Base-by-base conservation (phyloP, 2,797 vertebrate genomes). In the Menidia menidia region DNA sequence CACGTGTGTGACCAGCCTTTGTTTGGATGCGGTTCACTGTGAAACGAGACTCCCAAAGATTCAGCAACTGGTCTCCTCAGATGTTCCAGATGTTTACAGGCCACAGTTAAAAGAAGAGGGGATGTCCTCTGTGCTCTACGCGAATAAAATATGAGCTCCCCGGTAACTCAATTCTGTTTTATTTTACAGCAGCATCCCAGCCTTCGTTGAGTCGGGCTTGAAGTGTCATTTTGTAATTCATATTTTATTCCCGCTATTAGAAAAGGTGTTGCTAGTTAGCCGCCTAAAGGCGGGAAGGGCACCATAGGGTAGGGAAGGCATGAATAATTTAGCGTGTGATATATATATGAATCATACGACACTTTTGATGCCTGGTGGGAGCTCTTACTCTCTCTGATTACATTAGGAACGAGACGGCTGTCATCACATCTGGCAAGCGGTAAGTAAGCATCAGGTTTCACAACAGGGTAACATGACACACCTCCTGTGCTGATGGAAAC, bases 391-490 rank as follows among this genome's bases (percentile, higher is more conserved):
- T 62, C 55, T 77, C 13, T 65, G 75, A 83, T 85, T 77, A 68
- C 74, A 72, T 74, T 81, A 69, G 50, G 48, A 43, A n/a, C 52
- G 66, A 71, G 11, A 15, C 53, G 39, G 69, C 78, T 73, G 64
- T 77, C 63, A 79, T 68, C 71, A 52, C 70, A 83, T 81, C 77
- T 71, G 72, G 73, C 75, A 42, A 58, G 63, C 74, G 65, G 80
- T 66, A 75, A 71, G 62, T 61, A 68, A 69, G 79, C 70, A 72
- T 85, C 74, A 60, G 62, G 77, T 89, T 89, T 87, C 80, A 87
- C 76, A 71, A 82, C 86, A 75, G 64, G 65, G 74, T 68, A 83
- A 87, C 84, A 84, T 70, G 83, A 89, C 82, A 77, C 84, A 82
- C 73, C 81, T 83, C 77, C 63, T 67, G 68, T 52, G 59, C 79